Conservation (phyloP, 2,797 vertebrate species). For the Hemibagrus guttatus region DNA sequence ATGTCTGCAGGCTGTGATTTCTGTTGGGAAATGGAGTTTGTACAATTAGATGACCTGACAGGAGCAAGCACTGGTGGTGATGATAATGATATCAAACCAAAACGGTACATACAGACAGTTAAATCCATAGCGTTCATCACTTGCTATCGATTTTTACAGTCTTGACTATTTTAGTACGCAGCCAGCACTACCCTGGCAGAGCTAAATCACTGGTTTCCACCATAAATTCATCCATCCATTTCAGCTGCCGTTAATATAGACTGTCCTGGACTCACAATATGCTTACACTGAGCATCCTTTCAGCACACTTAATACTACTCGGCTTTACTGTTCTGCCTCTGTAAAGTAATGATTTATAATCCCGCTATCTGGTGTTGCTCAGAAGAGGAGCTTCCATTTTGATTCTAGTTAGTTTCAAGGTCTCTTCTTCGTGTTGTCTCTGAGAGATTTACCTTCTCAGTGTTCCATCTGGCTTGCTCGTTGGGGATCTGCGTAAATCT, state of each 20-base stretch:
- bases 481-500: not conserved
- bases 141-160: constrained; percentile 1
- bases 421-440: not conserved
- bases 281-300: not conserved
- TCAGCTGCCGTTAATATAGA: not conserved
- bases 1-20: too few relatives aligned
- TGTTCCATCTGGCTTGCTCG: not conserved
- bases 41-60: too few relatives aligned
- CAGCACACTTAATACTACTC: not conserved
- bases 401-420: not conserved
- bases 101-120: not conserved
- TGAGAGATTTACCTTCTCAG: not conserved
- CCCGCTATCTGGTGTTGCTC: not conserved
- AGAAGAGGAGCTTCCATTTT: not conserved
- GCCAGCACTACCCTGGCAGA: not conserved
- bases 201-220: not conserved
- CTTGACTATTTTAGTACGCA: not conserved
- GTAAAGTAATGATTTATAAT: not conserved
- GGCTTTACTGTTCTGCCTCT: not conserved
- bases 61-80: not conserved
- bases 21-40: too few relatives aligned
- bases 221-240: not conserved
- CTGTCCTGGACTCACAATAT: not conserved
- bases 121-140: not conserved
- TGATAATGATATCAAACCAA: not conserved